Base-by-base conservation (phyloP, 1,140 invertebrate genomes). In the Metaphire vulgaris region DNA sequence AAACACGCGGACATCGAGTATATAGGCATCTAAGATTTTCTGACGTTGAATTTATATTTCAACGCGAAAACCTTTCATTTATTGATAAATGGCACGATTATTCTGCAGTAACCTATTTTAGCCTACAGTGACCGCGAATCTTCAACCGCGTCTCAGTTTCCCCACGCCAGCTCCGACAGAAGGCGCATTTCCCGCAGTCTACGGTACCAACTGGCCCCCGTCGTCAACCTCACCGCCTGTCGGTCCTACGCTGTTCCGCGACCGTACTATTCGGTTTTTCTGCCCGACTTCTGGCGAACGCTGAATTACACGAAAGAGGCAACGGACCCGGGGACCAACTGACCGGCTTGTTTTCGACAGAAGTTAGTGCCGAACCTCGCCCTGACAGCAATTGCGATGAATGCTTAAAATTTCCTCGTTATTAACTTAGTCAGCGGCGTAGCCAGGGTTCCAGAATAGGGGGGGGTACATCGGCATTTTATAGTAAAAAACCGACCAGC, bases 321-420 rank as follows among this genome's bases (percentile, higher is more conserved):
- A 14, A 26, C n/a, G 72, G 16, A 16, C 16, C 31, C n/a, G n/a
- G 56, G 33, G 72, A 33, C 32, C 28, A 21, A 41, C 56, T 30
- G 72, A 41, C 28, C 33, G 33, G 72, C 72, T 41, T 30, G 33
- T 32, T 26, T 34, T 74, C 14, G 32, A 56, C 21, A 72, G 33
- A n/a, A 26, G 21, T 33, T 29, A 31, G 72, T 69, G 67, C 66
- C 76, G 72, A 67, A 67, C 74, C 69, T 78, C 74, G 68, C 33
- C 77, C 68, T 68, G 72, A 74, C 72, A 75, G 74, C 74, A 79
- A 76, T 76, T 64, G 64, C 69, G 34, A 69, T 72, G 77, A 73
- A 78, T 75, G 72, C 72, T 77, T 15, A 65, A 65, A 73, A 79
- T 78, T 77, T 77, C 73, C 69, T 77, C 30, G 34, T 69, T 33